These are phyloP conservation scores for Torymus aiolomorphi DNA, from an alignment of 2,888 invertebrate genomes.

Conservation along the genomic window DNA sequence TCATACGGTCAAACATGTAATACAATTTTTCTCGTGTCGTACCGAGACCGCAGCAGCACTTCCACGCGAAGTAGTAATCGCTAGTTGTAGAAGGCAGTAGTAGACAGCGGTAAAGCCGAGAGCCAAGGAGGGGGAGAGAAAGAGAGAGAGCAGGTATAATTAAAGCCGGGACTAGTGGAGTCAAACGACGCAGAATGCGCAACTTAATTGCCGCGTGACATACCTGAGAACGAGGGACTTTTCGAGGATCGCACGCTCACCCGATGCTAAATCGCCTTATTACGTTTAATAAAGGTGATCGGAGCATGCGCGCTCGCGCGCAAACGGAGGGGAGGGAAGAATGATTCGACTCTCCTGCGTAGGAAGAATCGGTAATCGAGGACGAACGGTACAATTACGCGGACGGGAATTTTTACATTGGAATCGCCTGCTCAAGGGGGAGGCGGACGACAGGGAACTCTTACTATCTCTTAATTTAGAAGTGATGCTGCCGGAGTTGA, in stretches of 20 bases:
- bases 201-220: constrained; percentile 55
- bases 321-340: neutral
- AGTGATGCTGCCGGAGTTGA: no score
- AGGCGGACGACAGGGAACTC: no score
- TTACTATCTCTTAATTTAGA: no score
- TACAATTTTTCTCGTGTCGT: constrained; percentile 28
- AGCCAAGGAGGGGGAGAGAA: neutral
- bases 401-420: constrained; percentile 15
- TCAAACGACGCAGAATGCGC: constrained; percentile 14
- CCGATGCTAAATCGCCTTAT: constrained; percentile 54
- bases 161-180: constrained; percentile 35
- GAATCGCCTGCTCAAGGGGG: neutral
- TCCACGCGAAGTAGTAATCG: constrained; percentile 23
- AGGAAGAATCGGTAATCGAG: constrained; percentile 46
- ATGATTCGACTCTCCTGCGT: constrained; percentile 20
- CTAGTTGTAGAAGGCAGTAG: constrained; percentile 22
- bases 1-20: constrained; percentile 19
- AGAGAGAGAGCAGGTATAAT: constrained; percentile 28
- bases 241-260: constrained; percentile 43
- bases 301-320: neutral
- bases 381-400: constrained; percentile 13
- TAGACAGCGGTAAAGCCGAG: no score
- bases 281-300: constrained; percentile 52
- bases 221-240: constrained; percentile 54
- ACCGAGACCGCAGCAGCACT: no score